These are phyloP conservation scores for Megalops atlanticus DNA, from an alignment of 2,113 vertebrate species.

Conservation along the genomic window DNA sequence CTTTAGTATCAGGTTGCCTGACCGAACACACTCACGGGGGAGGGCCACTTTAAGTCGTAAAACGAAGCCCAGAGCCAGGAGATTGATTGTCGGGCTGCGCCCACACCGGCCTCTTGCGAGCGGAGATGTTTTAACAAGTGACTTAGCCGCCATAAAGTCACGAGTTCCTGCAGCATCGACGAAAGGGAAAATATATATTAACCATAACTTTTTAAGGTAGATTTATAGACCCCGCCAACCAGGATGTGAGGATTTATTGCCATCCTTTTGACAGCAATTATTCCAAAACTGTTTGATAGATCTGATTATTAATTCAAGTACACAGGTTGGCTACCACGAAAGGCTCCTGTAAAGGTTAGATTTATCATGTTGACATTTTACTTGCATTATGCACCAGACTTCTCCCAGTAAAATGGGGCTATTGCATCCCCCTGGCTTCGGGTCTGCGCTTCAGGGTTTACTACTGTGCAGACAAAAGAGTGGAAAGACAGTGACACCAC, in stretches of 20 bases:
- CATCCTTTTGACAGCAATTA: slow-evolving; percentile 68
- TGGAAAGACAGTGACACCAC: neutral
- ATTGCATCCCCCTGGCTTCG: slow-evolving; percentile 2
- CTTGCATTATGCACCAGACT: slow-evolving; percentile 58
- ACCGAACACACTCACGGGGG: slow-evolving; percentile 9
- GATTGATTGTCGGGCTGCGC: slow-evolving; percentile 20
- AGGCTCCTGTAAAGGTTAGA: slow-evolving; percentile 68
- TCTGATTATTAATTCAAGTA: slow-evolving; percentile 74
- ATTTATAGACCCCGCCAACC: slow-evolving; percentile 68
- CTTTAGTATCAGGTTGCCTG: slow-evolving; percentile 16
- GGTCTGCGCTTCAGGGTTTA: slow-evolving; percentile 3
- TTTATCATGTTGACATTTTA: slow-evolving; percentile 76
- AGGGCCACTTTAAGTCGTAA: slow-evolving; percentile 28
- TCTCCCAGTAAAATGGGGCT: slow-evolving; percentile 28
- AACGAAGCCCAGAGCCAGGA: slow-evolving; percentile 14
- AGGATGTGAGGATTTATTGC: slow-evolving; percentile 66
- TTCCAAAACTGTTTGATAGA: slow-evolving; percentile 69
- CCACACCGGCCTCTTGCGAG: neutral
- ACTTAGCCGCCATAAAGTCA: slow-evolving; percentile 24
- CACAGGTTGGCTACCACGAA: slow-evolving; percentile 64
- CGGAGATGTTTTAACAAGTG: slow-evolving; percentile 26
- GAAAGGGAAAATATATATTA: slow-evolving; percentile 50
- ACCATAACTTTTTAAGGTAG: slow-evolving; percentile 64
- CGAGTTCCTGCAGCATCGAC: slow-evolving; percentile 9
- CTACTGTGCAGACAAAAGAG: slow-evolving; percentile 9